Conservation (phyloP, 2,113 vertebrate species). For the Sturnus vulgaris region DNA sequence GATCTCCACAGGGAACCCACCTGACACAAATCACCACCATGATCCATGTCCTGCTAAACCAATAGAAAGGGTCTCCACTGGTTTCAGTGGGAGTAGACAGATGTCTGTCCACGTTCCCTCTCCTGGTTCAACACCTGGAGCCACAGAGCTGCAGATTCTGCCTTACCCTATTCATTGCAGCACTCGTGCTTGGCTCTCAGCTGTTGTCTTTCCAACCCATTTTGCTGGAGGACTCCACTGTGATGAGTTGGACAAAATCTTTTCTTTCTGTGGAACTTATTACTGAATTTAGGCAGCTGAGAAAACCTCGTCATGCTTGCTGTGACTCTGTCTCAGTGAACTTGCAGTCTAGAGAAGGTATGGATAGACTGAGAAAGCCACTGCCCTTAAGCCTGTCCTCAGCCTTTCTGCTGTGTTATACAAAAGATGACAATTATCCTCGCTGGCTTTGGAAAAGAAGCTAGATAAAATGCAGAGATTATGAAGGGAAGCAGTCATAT, state of each 20-base stretch:
- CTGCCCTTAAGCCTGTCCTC: not conserved
- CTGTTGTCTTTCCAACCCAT: not conserved
- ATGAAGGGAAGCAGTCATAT: slow-evolving; percentile 6
- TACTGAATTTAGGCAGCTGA: not conserved
- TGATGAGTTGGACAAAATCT: not conserved
- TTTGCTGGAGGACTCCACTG: not conserved
- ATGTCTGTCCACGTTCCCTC: not conserved
- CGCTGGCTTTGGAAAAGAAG: not conserved
- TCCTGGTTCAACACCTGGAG: not conserved
- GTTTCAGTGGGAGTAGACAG: not conserved
- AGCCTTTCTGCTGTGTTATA: not conserved
- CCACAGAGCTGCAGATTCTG: not conserved
- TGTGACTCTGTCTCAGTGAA: not conserved
- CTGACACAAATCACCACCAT: not conserved
- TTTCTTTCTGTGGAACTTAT: not conserved
- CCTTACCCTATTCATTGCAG: not conserved
- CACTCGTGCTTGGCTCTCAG: not conserved
- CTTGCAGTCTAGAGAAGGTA: not conserved
- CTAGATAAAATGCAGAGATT: slow-evolving; percentile 30
- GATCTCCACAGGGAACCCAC: accelerated
- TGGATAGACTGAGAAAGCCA: not conserved
- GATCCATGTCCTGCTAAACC: not conserved
- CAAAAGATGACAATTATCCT: not conserved
- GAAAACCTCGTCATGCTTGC: not conserved
- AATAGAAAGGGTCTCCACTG: not conserved